phyloP scores from a whole-genome alignment of 2,113 vertebrate species.

The Numida meleagris region DNA sequence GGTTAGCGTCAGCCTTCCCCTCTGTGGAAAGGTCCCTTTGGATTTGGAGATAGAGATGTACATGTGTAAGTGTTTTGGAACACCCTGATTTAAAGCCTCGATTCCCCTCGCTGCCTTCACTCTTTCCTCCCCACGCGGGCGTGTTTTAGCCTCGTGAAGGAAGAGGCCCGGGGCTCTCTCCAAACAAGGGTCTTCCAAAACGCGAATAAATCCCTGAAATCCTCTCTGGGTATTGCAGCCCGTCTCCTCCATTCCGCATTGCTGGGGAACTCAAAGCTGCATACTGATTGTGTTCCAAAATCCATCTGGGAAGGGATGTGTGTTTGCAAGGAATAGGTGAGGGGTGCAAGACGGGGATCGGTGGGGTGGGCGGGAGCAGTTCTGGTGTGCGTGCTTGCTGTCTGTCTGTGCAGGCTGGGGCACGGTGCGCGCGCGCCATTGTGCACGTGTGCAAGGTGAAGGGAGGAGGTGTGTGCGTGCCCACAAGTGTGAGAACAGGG shows the following conservation, averaged over 20 bases:
- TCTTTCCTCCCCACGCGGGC: neutral
- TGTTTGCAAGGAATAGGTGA: neutral
- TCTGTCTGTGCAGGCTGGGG: rapidly evolving
- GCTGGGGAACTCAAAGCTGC: neutral
- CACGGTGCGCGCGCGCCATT: rapidly evolving
- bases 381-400: rapidly evolving
- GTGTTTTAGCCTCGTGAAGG: neutral
- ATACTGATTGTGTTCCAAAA: neutral
- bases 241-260: neutral
- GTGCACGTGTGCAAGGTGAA: neutral
- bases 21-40: constrained; percentile 37
- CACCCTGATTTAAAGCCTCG: constrained; percentile 26
- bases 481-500: neutral
- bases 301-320: neutral
- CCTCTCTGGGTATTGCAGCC: neutral
- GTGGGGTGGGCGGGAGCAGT: rapidly evolving
- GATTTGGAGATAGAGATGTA: constrained; percentile 1
- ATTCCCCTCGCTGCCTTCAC: neutral
- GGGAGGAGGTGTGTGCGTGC: neutral
- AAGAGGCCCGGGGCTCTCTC: neutral
- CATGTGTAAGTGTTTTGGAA: neutral
- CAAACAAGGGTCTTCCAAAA: neutral
- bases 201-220: neutral
- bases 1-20: neutral
- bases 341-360: rapidly evolving